These are phyloP conservation scores for Nomada lathburiana DNA, from an alignment of 2,888 invertebrate genomes.

Conservation along the genomic window DNA sequence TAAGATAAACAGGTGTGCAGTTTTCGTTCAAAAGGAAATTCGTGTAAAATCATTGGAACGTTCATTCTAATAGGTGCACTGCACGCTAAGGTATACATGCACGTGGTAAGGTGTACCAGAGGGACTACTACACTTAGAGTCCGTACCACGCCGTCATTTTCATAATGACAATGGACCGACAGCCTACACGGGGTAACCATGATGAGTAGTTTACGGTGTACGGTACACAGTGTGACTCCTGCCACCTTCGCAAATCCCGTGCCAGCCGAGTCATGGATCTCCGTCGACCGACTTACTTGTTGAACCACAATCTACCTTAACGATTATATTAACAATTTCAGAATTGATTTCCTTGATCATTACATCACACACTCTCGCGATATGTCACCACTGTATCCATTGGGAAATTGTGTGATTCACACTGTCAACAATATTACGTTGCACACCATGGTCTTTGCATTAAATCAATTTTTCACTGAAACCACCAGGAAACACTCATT, in stretches of 20 bases:
- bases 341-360: neutral
- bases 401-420: neutral
- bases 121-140: conserved; percentile 64
- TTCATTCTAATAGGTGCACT: neutral
- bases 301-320: conserved; percentile 8
- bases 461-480: too few relatives aligned
- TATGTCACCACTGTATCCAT: neutral
- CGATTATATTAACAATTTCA: conserved; percentile 17
- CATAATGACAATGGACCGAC: conserved; percentile 75
- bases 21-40: neutral
- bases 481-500: too few relatives aligned
- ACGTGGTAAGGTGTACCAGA: conserved; percentile 54
- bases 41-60: conserved; percentile 7
- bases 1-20: too few relatives aligned
- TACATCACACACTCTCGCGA: neutral
- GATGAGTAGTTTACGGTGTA: conserved; percentile 75
- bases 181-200: conserved; percentile 67
- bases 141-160: conserved; percentile 72
- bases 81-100: conserved; percentile 11
- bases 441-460: neutral
- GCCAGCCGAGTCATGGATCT: conserved; percentile 53
- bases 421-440: neutral
- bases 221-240: conserved; percentile 65
- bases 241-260: conserved; percentile 74
- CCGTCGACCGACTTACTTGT: conserved; percentile 16